phyloP scores from a whole-genome alignment of 2,797 vertebrate genomes.

The Spatula versicolor region DNA sequence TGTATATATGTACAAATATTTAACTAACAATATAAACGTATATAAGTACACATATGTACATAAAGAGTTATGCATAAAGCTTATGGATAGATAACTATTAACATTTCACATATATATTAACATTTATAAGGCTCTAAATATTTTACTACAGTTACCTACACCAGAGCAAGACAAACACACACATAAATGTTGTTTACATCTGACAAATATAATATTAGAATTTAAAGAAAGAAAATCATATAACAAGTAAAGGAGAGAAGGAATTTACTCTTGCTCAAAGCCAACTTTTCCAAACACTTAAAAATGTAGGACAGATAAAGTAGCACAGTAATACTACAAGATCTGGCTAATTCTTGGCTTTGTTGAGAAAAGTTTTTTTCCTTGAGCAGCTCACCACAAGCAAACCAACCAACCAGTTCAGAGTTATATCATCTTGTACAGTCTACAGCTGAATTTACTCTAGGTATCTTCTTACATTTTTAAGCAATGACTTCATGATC shows the following conservation, averaged over 20 bases:
- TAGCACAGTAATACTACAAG: background rate
- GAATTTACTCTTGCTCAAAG: background rate
- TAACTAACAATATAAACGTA: background rate
- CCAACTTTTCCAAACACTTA: background rate
- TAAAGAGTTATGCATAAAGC: background rate
- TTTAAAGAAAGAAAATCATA: background rate
- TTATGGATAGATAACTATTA: background rate
- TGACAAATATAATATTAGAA: background rate
- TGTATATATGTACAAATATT: fast-evolving
- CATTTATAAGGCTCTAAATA: background rate
- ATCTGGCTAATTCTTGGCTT: background rate
- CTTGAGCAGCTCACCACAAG: background rate
- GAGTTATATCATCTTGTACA: background rate
- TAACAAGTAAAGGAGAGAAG: background rate
- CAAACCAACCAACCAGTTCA: background rate
- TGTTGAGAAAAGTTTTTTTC: background rate
- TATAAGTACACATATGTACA: background rate
- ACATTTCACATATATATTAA: too few species aligned
- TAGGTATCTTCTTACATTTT: conserved; percentile 81
- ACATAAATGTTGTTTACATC: background rate
- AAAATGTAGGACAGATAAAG: background rate
- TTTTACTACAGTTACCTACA: background rate
- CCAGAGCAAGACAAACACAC: background rate
- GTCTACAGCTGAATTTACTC: background rate
- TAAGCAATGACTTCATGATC: conserved; percentile 90